phyloP scores from a whole-genome alignment of 2,888 invertebrate species.

The Entomobrya multifasciata region DNA sequence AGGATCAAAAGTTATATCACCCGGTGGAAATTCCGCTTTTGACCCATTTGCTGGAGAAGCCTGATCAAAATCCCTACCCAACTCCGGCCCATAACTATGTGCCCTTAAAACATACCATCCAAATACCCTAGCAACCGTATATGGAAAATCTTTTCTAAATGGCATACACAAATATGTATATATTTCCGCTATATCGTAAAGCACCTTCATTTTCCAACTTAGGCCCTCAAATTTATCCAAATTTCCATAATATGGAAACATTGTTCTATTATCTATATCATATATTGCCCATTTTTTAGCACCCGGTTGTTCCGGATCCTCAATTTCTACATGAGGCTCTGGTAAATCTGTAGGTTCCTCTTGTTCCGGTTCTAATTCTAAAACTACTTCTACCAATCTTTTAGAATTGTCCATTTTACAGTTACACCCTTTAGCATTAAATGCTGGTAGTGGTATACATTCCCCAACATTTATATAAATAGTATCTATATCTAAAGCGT shows the following conservation, averaged over 20 bases:
- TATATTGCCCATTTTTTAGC: neutral
- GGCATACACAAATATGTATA: conserved; percentile 58
- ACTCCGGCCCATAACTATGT: conserved; percentile 14
- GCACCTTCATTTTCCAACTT: conserved; percentile 46
- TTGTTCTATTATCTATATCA: neutral
- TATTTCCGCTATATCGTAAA: conserved; percentile 41
- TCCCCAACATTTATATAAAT: neutral
- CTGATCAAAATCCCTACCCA: conserved; percentile 22
- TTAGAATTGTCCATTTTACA: neutral
- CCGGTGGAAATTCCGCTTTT: too few species aligned
- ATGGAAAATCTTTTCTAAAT: conserved; percentile 48
- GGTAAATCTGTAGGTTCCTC: neutral
- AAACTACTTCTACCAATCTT: conserved; percentile 3
- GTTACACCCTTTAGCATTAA: neutral
- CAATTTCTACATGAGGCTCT: too few species aligned
- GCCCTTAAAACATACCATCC: conserved; percentile 25
- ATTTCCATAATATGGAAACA: conserved; percentile 1
- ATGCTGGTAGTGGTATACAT: neutral
- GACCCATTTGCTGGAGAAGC: too few species aligned
- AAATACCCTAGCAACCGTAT: conserved; percentile 29
- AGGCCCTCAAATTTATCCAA: neutral
- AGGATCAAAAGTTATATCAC: conserved; percentile 6
- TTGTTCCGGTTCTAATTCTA: neutral
- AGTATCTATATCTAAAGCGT: neutral
- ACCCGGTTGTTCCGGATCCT: neutral